phyloP scores from a whole-genome alignment of 2,797 vertebrate species.

The Lagothrix lagotricha region DNA sequence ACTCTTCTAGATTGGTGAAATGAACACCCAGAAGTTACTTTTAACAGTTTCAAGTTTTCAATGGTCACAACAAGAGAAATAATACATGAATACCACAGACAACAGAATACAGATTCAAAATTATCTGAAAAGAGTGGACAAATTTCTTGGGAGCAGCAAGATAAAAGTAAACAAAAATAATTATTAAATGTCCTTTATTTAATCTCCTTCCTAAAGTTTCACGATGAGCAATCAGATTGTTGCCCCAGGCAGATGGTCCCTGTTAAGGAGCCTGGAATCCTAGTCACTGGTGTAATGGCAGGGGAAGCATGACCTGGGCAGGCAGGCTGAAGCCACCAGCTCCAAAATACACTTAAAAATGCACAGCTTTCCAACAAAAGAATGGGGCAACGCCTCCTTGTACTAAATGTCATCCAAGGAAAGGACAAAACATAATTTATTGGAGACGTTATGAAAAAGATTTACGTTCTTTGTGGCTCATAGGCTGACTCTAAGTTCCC shows the following conservation, averaged over 20 bases:
- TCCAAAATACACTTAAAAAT: neutral
- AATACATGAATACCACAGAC: neutral
- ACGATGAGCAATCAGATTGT: neutral
- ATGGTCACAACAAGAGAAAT: neutral
- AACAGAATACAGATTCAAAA: constrained; percentile 8
- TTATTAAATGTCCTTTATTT: neutral
- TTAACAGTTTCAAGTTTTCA: neutral
- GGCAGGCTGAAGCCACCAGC: neutral
- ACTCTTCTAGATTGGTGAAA: neutral
- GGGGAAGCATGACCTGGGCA: neutral
- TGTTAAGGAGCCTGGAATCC: neutral
- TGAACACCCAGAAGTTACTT: neutral
- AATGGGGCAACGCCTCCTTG: neutral
- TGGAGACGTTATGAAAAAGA: neutral
- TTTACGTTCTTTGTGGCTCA: neutral
- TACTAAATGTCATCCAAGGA: neutral
- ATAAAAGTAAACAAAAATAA: constrained; percentile 11
- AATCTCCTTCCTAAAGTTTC: neutral
- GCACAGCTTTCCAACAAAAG: neutral
- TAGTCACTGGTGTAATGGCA: neutral
- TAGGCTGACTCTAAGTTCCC: neutral
- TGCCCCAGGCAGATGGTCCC: neutral
- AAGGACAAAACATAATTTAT: neutral
- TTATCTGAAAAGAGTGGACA: neutral
- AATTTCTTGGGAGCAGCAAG: neutral